Evolutionary conservation across 2,113 vertebrate genomes (phyloP), one percentile per base, ranked within the genome.

Genomic region (Elachura formosa): DNA sequence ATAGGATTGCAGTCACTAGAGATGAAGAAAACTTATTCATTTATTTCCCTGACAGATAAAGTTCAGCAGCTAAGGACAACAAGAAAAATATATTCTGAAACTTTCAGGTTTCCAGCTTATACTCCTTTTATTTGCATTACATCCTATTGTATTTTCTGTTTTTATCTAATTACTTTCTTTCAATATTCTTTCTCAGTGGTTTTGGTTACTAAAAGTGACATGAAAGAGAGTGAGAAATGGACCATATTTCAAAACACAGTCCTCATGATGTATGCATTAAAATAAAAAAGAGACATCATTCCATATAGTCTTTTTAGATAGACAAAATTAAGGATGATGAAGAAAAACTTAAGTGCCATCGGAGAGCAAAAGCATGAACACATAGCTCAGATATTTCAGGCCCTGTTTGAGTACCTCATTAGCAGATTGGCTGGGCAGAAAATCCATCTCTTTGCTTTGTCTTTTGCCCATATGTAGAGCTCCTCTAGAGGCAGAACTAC

Each of bases 31-130:
- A 73, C 20, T 25, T 89, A 66, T 23, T 87, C 23, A 91, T 82
- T 96, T 92, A 78, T 87, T 88, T 93, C 62, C 91, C 66, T 93
- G 68, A 74, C 31, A 33, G 33, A 51, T 88, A 86, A 93, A 93
- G 54, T 91, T 85, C 66, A 83, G 36, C 74, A 89, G 52, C 28
- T 84, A 94, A 92, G 64, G 89, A 93, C 72, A 89, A 82, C 84
- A 92, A 66, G 54, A 61, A 73, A 91, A 86, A 48, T 12, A 83
- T 8, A 84, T 24, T 3, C 33, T 71, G 79, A 78, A 91, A 38
- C 5, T 68, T 52, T 62, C 33, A 36, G 19, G 31, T 61, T 79
- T 62, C 28, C 49, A 29, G 10, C 7, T 77, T 83, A 24, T 55
- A 21, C 4, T 40, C 3, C 4, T 5, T 48, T 85, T 8, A 62